Base-by-base conservation (phyloP, 1,140 invertebrate genomes). In the Theocolax elegans region DNA sequence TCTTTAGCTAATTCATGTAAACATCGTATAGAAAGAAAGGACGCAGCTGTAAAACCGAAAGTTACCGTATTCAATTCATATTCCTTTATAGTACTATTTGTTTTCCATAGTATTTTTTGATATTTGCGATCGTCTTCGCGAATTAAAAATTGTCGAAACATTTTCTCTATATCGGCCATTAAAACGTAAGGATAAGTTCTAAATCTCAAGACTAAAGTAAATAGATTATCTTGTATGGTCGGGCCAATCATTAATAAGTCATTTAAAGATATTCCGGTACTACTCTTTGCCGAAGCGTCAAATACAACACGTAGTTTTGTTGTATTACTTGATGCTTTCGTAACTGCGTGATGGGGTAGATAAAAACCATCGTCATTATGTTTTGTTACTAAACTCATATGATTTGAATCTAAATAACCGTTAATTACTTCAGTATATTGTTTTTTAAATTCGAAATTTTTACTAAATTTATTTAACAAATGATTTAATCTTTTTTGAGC, bases 151-250 rank as follows among this genome's bases (percentile, higher is more conserved):
- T 64, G 60, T 44, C 44, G n/a, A 27, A 44, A 66, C 70, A 72
- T 53, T 72, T 66, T 71, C 10, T 64, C 53, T 23, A 71, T 65
- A 23, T 71, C 68, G 1, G 68, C 53, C 19, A 31, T 35, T 2
- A 72, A 19, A 0, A 54, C 63, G 27, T 53, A 66, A 0, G 17
- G 42, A 13, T 66, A 23, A 17, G 35, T 35, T 7, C 62, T 38
- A 13, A 65, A 65, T 7, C 60, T 53, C 12, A 56, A n/a, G n/a
- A n/a, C n/a, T n/a, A n/a, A n/a, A n/a, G n/a, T n/a, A n/a, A n/a
- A n/a, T n/a, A n/a, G n/a, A n/a, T n/a, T n/a, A n/a, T n/a, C n/a
- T n/a, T n/a, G n/a, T n/a, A n/a, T n/a, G n/a, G n/a, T n/a, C n/a
- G n/a, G n/a, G n/a, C n/a, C 12, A 1, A 71, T 3, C 15, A 38